Evolutionary conservation across 35 echinoderm and acorn worm genomes (phyloP).

Genomic region (Anneissia japonica): DNA sequence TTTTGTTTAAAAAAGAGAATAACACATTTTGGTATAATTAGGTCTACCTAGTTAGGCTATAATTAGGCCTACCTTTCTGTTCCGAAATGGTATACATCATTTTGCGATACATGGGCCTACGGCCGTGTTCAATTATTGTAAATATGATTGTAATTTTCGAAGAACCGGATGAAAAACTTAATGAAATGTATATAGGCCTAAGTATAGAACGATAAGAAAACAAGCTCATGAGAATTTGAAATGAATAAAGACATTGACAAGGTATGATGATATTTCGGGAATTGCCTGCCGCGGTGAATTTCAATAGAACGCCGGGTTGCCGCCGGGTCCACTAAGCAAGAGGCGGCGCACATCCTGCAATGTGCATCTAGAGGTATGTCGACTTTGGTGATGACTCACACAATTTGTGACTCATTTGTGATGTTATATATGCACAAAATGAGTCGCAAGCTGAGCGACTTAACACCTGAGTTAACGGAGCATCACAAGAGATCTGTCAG

Average conservation of each 20-base stretch:
- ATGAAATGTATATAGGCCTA: no score
- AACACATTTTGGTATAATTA: no score
- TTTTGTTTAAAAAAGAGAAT: no score
- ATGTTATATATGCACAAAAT: background rate
- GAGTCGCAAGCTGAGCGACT: background rate
- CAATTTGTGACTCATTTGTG: conserved; percentile 1
- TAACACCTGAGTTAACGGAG: background rate
- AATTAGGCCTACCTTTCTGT: no score
- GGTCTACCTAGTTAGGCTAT: no score
- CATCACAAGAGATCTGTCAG: background rate
- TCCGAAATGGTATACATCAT: no score
- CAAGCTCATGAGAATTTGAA: no score
- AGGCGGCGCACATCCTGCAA: background rate
- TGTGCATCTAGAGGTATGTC: background rate
- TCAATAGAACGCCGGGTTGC: background rate
- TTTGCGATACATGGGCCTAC: no score
- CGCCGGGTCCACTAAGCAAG: background rate
- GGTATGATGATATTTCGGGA: background rate
- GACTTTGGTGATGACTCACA: conserved; percentile 1
- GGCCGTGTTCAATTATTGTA: no score
- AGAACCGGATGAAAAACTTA: no score
- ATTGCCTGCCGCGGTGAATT: background rate
- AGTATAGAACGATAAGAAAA: no score
- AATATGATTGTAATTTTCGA: no score
- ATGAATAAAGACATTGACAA: background rate